These are phyloP conservation scores for Megastigmus dorsalis DNA, from an alignment of 2,888 invertebrate genomes.

Conservation along the genomic window DNA sequence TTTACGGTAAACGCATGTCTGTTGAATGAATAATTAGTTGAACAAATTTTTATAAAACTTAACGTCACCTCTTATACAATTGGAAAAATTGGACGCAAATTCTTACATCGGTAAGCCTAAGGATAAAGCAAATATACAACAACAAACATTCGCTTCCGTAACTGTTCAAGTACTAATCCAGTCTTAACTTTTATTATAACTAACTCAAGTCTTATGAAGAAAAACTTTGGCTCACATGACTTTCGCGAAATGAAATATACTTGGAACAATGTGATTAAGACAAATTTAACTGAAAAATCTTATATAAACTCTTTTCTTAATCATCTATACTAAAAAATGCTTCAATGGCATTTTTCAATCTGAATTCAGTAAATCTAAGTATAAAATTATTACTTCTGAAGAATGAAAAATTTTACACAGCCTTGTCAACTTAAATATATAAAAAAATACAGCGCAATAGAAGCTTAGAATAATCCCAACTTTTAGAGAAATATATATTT, in stretches of 20 bases:
- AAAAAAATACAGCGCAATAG: slow-evolving; percentile 37
- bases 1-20: slow-evolving; percentile 29
- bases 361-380: slow-evolving; percentile 48
- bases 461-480: slow-evolving; percentile 48
- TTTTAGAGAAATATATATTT: slow-evolving; percentile 29
- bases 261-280: slow-evolving; percentile 21
- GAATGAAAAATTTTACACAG: slow-evolving; percentile 50
- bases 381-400: slow-evolving; percentile 42
- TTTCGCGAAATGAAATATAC: slow-evolving; percentile 18
- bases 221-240: slow-evolving; percentile 49
- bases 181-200: slow-evolving; percentile 50
- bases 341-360: slow-evolving; percentile 14
- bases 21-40: background rate
- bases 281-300: slow-evolving; percentile 32
- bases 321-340: slow-evolving; percentile 31
- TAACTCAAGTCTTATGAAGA: slow-evolving; percentile 47
- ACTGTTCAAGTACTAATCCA: slow-evolving; percentile 44
- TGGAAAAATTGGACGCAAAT: slow-evolving; percentile 18
- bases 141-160: slow-evolving; percentile 38
- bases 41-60: slow-evolving; percentile 19
- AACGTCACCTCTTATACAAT: background rate
- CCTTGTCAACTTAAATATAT: slow-evolving; percentile 52
- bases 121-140: slow-evolving; percentile 18
- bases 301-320: slow-evolving; percentile 24
- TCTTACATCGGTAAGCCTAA: background rate